These are phyloP conservation scores for Chaenodraco wilsoni DNA, from an alignment of 2,797 vertebrate species.

Conservation along the genomic window DNA sequence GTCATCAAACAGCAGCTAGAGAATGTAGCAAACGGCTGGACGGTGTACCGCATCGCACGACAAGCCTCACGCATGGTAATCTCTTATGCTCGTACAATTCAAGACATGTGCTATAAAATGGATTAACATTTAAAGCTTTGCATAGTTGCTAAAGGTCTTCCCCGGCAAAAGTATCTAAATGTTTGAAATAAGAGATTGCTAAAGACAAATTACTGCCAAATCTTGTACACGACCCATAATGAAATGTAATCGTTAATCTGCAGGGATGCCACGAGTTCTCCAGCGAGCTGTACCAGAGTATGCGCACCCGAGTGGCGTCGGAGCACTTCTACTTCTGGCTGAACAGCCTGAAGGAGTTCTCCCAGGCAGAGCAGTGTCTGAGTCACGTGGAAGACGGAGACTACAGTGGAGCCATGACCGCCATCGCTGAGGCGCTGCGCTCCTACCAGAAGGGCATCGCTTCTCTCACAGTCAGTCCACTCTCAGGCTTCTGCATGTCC, in stretches of 20 bases:
- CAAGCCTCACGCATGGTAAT: conserved; percentile 96
- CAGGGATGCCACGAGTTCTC: conserved; percentile 98
- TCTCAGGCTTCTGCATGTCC: conserved; percentile 39
- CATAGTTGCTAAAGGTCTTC: neutral
- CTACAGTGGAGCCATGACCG: conserved; percentile 91
- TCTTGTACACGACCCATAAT: neutral
- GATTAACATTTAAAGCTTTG: neutral
- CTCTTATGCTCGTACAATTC: neutral
- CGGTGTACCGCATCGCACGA: conserved; percentile 95
- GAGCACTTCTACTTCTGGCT: conserved; percentile 99
- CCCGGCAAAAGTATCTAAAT: neutral
- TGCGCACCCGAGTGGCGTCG: conserved; percentile 95
- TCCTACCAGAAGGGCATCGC: conserved; percentile 98
- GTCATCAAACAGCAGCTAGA: conserved; percentile 97
- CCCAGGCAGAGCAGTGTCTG: conserved; percentile 94
- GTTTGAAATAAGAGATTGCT: neutral
- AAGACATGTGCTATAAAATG: neutral
- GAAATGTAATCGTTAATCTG: neutral
- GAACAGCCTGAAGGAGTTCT: conserved; percentile 97
- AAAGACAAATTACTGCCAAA: neutral
- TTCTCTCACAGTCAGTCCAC: conserved; percentile 91
- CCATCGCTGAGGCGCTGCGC: conserved; percentile 93
- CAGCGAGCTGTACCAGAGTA: conserved; percentile 94
- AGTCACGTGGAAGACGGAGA: conserved; percentile 89
- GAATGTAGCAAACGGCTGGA: conserved; percentile 95